Evolutionary conservation across 2,888 invertebrate species (phyloP).

Genomic region (Linnaemya vulpina): DNA sequence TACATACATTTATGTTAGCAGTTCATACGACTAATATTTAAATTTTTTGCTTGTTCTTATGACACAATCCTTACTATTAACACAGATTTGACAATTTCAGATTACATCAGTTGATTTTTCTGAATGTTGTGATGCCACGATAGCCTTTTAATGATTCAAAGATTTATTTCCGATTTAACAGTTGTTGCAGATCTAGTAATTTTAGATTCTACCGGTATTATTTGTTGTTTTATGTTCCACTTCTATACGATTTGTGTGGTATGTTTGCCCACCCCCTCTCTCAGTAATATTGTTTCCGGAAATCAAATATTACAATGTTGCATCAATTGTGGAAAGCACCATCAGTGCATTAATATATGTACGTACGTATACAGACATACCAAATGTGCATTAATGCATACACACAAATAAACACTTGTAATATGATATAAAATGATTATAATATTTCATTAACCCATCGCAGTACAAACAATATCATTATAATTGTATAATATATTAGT

Average conservation of each 20-base stretch:
- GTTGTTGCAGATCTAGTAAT: too few species aligned
- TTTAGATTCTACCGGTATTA: too few species aligned
- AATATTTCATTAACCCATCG: slow-evolving; percentile 40
- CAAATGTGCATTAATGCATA: background rate
- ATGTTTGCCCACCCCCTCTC: background rate
- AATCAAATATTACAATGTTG: background rate
- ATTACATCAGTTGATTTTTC: too few species aligned
- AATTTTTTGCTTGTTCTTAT: background rate
- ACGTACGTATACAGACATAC: background rate
- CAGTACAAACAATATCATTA: background rate
- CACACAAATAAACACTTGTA: slow-evolving; percentile 22
- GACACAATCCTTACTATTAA: too few species aligned
- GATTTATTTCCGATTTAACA: too few species aligned
- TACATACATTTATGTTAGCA: background rate
- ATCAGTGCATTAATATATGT: background rate
- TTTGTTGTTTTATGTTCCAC: too few species aligned
- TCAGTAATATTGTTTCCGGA: background rate
- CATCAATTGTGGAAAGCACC: background rate
- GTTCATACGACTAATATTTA: background rate
- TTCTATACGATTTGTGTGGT: too few species aligned
- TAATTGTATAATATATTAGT: too few species aligned
- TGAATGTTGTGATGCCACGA: too few species aligned
- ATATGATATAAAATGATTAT: slow-evolving; percentile 35
- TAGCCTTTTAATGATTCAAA: too few species aligned
- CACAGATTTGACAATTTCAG: too few species aligned